phyloP scores from a whole-genome alignment of 2,113 vertebrate species.

The Microtus richardsoni region DNA sequence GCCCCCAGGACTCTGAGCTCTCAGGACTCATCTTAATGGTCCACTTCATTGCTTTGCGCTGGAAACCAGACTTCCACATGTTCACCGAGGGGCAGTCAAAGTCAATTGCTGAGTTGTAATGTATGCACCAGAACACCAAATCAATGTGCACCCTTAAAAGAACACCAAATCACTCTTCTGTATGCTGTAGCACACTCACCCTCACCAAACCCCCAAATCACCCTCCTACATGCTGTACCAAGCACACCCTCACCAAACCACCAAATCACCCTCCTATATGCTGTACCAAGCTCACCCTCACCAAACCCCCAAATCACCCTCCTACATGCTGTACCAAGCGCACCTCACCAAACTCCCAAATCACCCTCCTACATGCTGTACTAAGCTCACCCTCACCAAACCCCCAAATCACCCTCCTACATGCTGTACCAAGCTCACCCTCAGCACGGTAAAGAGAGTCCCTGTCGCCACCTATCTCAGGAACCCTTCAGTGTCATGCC shows the following conservation, averaged over 20 bases:
- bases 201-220: not conserved
- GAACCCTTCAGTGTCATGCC: not conserved
- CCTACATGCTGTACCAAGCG: no score
- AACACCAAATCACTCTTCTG: not conserved
- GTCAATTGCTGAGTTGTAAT: no score
- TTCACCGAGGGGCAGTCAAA: not conserved
- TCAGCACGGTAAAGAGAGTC: no score
- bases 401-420: no score
- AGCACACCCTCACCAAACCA: not conserved
- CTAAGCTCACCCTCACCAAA: not conserved
- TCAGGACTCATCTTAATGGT: not conserved
- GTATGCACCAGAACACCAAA: not conserved
- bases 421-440: no score
- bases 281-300: no score
- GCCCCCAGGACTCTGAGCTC: not conserved
- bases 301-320: not conserved
- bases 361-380: no score
- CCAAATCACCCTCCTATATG: no score
- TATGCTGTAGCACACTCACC: not conserved
- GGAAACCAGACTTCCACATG: not conserved
- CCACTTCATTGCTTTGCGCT: not conserved
- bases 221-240: not conserved
- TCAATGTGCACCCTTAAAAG: no score
- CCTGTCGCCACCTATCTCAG: no score
- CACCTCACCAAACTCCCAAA: not conserved